These are phyloP conservation scores for Aphaenogaster floridana DNA, from an alignment of 1,140 invertebrate genomes.

Conservation along the genomic window DNA sequence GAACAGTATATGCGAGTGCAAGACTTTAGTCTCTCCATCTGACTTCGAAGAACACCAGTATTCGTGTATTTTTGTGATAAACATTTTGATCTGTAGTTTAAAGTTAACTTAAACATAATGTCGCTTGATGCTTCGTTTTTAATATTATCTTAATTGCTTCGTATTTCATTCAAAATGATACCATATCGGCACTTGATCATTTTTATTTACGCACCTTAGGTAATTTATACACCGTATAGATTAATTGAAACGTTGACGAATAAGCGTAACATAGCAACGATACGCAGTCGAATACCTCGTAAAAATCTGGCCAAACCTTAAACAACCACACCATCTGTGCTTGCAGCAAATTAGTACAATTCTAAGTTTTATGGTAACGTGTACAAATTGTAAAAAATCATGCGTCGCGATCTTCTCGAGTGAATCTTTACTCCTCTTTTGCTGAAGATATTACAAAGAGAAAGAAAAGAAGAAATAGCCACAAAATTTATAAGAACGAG, in stretches of 20 bases:
- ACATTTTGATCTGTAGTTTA: conserved; percentile 23
- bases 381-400: not conserved
- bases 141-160: not conserved
- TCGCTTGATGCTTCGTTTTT: not conserved
- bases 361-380: not conserved
- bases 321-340: not conserved
- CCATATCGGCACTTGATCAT: not conserved
- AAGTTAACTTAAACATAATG: not conserved
- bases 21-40: conserved; percentile 1
- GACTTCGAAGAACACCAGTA: conserved; percentile 7
- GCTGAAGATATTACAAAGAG: not conserved
- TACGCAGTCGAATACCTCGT: conserved; percentile 19
- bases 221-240: not conserved
- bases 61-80: not conserved
- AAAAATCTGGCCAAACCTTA: conserved; percentile 14
- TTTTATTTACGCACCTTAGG: conserved; percentile 31
- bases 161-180: not conserved
- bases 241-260: not conserved
- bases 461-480: not conserved
- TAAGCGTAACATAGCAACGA: not conserved
- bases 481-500: not conserved
- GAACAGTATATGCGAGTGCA: not conserved
- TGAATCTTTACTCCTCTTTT: not conserved
- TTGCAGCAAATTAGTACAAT: not conserved
- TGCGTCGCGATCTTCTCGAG: not conserved